Conservation (phyloP, 1,140 invertebrate genomes). For the Whitmania pigra region DNA sequence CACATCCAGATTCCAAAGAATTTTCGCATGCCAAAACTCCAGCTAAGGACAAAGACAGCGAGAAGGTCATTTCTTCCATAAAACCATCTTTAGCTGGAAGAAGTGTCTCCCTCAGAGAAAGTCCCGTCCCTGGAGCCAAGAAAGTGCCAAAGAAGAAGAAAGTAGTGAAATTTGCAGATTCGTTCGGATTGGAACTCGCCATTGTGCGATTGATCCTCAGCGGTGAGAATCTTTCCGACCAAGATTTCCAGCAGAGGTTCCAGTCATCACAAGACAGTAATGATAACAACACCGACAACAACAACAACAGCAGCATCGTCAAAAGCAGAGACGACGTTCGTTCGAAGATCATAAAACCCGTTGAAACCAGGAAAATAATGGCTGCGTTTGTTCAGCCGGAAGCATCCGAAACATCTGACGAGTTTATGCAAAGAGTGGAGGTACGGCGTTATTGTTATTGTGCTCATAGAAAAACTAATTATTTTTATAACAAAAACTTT, state of each 20-base stretch:
- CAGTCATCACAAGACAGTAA: not conserved
- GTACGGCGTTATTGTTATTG: not conserved
- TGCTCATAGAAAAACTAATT: not conserved
- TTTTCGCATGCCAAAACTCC: not conserved
- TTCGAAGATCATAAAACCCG: not conserved
- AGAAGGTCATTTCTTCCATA: not conserved
- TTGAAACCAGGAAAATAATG: not conserved
- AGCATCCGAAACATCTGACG: not conserved
- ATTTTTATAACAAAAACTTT: constrained; percentile 39
- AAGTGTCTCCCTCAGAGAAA: not conserved
- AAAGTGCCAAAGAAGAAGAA: constrained; percentile 14
- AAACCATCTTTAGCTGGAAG: not conserved
- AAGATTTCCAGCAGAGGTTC: constrained; percentile 3
- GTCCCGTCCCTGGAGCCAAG: not conserved
- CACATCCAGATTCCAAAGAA: not conserved
- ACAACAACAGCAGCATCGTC: not conserved
- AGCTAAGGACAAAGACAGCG: not conserved
- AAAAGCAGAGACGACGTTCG: not conserved
- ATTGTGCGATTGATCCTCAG: not conserved
- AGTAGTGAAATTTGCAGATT: constrained; percentile 13
- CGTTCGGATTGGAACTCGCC: constrained; percentile 7
- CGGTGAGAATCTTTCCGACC: constrained; percentile 6
- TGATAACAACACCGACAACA: not conserved
- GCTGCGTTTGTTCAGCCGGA: not conserved
- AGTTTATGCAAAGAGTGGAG: not conserved